Conservation (phyloP, 2,113 vertebrate species). For the Sterna hirundo region DNA sequence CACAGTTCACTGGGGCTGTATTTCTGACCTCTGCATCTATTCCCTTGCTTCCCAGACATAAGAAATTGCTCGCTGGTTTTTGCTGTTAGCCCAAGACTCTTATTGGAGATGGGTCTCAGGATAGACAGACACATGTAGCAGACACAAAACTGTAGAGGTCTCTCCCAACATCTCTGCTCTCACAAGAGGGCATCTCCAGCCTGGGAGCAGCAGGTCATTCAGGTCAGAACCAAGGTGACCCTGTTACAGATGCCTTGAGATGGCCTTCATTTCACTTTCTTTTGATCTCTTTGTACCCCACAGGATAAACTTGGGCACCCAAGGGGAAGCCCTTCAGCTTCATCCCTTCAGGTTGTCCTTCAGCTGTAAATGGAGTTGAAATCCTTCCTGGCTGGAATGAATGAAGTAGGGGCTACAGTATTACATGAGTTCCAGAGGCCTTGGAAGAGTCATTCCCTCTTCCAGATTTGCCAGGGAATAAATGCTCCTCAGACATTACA, state of each 20-base stretch:
- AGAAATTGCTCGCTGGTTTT: neutral
- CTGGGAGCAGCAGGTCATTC: neutral
- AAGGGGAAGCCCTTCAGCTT: neutral
- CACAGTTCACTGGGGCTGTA: neutral
- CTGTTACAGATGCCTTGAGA: neutral
- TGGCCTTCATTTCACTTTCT: neutral
- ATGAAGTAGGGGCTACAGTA: neutral
- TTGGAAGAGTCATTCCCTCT: neutral
- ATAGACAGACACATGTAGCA: neutral
- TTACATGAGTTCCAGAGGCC: neutral
- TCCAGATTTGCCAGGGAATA: neutral
- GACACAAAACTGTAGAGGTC: neutral
- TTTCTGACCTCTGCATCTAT: slow-evolving; percentile 26
- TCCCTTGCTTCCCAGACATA: neutral
- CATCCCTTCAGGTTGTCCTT: neutral
- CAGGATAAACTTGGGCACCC: neutral
- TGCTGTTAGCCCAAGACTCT: neutral
- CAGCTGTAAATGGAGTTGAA: neutral
- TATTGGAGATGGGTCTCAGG: neutral
- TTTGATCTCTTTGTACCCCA: neutral
- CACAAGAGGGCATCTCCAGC: neutral
- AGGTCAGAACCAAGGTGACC: neutral
- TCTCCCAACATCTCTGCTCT: neutral
- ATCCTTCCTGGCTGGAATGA: neutral
- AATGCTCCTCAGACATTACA: neutral